Evolutionary conservation across 2,797 vertebrate genomes (phyloP), one percentile per base, ranked within the genome.

Genomic region (Macropus fuliginosus): DNA sequence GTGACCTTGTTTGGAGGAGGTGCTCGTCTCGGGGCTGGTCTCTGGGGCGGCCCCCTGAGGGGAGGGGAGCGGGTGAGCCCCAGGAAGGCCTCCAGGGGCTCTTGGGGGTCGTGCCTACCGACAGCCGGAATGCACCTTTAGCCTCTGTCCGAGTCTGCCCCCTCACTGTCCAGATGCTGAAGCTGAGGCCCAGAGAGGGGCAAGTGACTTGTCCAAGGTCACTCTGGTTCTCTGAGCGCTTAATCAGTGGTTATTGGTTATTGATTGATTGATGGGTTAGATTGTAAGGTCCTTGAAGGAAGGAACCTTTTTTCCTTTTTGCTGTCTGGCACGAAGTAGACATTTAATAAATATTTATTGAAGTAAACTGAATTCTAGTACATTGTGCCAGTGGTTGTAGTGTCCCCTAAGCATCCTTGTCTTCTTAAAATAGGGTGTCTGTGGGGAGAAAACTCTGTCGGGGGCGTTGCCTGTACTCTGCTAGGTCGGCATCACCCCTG

Each of bases 41-140:
- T 50, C 52, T 1, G 34, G 40, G 16, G 5, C 5, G 13, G 1
- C 11, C 46, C 6, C 0, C 52, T 9, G 34, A 14, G 21, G 74
- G 40, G 40, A 46, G 6, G 55, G 40, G 40, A 14, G 54, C 16
- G 16, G 0, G 5, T 1, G n/a, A 40, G 14, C 34, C 50, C 29
- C 40, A 28, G 13, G 1, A 11, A 34, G 29, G 4, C 4, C 10
- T 55, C n/a, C 0, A 29, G 52, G 52, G 40, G 59, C 21, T 10
- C 0, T 34, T 1, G 4, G 0, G 34, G 31, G 59, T 34, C 59
- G 12, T 62, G 31, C 4, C 59, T 4, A 1, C 34, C 0, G 62
- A 66, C 4, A 66, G 34, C 62, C 16, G 62, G 34, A n/a, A 5
- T 16, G 62, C 14, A 18, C n/a, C n/a, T 14, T 74, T 21, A 2